phyloP scores from a whole-genome alignment of 2,113 vertebrate genomes.

The mouse (Mus musculus) region GRCm39 chr4:94242001-94242500 shows the following conservation, averaged over 20 bases:
- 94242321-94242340: not conserved
- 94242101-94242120: not conserved
- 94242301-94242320: not conserved
- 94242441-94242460: slow-evolving; percentile 4
- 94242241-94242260: slow-evolving; percentile 26
- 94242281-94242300: not conserved
- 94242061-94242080: not conserved
- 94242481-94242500: not conserved
- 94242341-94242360: not conserved
- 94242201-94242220: not conserved
- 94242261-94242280: not conserved
- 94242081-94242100: not conserved
- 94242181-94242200: not conserved
- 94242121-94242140: not conserved
- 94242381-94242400: not conserved
- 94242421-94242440: not conserved
- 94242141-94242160: not conserved
- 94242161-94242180: not conserved
- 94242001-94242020: not conserved
- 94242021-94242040: not conserved
- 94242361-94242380: not conserved
- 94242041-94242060: not conserved
- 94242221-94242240: not conserved
- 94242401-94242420: slow-evolving; percentile 42
- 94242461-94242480: not conserved